Conservation (phyloP, 2,113 vertebrate genomes). For the Hystrix brachyura region DNA sequence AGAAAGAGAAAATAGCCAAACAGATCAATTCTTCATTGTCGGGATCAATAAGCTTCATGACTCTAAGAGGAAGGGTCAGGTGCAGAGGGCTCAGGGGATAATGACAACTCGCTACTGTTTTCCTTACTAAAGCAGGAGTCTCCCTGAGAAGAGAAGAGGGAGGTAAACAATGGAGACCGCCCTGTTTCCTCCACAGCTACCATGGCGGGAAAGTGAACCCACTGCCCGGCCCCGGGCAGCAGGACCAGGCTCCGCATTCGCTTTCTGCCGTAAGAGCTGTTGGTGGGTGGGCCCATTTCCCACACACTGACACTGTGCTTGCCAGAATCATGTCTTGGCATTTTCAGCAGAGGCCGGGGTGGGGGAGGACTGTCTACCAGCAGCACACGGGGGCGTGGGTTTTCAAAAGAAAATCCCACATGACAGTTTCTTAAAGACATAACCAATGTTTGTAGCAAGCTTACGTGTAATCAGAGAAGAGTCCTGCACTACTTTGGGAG, state of each 20-base stretch:
- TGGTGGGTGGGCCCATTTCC: constrained; percentile 63
- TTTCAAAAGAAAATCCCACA: constrained; percentile 71
- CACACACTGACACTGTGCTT: constrained; percentile 63
- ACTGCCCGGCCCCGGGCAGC: constrained; percentile 77
- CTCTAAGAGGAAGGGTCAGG: constrained; percentile 73
- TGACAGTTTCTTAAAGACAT: not conserved
- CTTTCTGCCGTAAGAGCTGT: not conserved
- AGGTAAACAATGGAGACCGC: constrained; percentile 83
- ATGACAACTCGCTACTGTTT: constrained; percentile 50
- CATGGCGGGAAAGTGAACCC: constrained; percentile 81
- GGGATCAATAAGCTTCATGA: constrained; percentile 74
- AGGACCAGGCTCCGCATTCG: not conserved
- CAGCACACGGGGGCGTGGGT: constrained; percentile 12
- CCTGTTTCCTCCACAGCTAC: constrained; percentile 84
- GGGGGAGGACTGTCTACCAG: not conserved
- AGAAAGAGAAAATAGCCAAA: constrained; percentile 80
- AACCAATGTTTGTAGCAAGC: constrained; percentile 5
- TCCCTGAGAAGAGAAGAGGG: constrained; percentile 87
- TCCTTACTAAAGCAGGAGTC: constrained; percentile 78
- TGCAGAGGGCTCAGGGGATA: constrained; percentile 77
- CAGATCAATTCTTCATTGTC: constrained; percentile 70
- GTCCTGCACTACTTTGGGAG: not conserved
- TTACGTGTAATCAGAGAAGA: not conserved
- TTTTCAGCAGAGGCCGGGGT: not conserved
- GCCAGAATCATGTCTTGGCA: not conserved